Percentiles rank a stretch among this genome's conserved stretches.
These are phyloP conservation scores for Argopecten irradians DNA, from an alignment of 1,140 invertebrate genomes.

Conservation along the genomic window DNA sequence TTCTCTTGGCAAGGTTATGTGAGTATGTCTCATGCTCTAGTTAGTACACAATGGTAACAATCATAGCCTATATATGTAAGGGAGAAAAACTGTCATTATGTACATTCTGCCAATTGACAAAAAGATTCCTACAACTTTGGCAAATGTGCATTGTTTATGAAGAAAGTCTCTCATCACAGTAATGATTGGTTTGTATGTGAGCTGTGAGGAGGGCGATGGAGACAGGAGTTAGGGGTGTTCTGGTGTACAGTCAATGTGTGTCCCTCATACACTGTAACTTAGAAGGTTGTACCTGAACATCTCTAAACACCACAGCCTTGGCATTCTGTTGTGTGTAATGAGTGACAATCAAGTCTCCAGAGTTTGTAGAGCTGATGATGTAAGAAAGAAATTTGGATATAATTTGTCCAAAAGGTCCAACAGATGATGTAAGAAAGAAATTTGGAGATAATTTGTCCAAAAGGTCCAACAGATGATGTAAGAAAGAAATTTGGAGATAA, in stretches of 20 bases:
- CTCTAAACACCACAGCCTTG: background rate
- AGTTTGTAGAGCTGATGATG: too few relatives aligned
- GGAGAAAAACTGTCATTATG: background rate
- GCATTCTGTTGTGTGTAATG: too few relatives aligned
- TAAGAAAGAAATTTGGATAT: too few relatives aligned
- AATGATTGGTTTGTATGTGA: background rate
- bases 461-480: too few relatives aligned
- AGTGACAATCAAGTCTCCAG: too few relatives aligned
- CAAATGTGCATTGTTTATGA: background rate
- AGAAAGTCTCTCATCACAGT: background rate
- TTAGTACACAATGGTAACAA: background rate
- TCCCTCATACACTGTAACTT: background rate
- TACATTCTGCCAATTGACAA: background rate
- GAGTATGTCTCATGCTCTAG: background rate
- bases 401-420: too few relatives aligned
- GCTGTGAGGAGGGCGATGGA: background rate
- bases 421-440: too few relatives aligned
- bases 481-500: too few relatives aligned
- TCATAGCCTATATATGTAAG: background rate
- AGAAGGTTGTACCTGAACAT: background rate
- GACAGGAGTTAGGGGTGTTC: background rate
- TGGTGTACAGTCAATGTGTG: background rate
- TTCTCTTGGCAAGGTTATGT: background rate
- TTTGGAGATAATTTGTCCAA: too few relatives aligned
- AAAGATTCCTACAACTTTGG: slow-evolving; percentile 9